A percentile compares a stretch with the other conserved stretches of the same genome.
These are phyloP conservation scores for Basileuterus tristriatus DNA, from an alignment of 2,797 vertebrate genomes.

Conservation along the genomic window DNA sequence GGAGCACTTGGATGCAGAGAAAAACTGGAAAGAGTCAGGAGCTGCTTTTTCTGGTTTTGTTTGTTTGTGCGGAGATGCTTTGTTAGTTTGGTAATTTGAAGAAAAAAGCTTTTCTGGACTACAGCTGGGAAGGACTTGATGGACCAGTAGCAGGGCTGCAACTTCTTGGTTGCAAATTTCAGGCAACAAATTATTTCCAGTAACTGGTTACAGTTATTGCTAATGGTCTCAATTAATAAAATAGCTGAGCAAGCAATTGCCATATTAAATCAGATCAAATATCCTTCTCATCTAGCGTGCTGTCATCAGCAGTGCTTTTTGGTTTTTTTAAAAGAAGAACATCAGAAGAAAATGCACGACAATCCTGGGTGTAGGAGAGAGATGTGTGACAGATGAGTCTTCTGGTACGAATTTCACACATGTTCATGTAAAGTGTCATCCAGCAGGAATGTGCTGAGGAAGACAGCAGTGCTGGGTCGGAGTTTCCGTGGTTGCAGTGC, in stretches of 20 bases:
- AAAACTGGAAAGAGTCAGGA: neutral
- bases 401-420: neutral
- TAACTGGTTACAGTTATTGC: neutral
- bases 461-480: neutral
- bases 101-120: neutral
- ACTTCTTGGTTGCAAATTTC: neutral
- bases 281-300: neutral
- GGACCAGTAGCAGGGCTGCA: neutral
- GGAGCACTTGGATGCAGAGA: neutral
- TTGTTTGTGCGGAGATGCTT: neutral
- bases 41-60: neutral
- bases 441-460: conserved; percentile 42
- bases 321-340: neutral
- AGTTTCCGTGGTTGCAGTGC: neutral
- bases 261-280: neutral
- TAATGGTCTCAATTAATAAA: conserved; percentile 13
- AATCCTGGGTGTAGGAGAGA: neutral
- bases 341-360: neutral
- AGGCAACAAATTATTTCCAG: neutral
- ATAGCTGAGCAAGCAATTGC: conserved; percentile 6
- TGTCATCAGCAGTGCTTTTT: neutral
- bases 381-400: conserved; percentile 20
- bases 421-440: neutral
- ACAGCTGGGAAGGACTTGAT: neutral
- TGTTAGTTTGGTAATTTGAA: neutral